A percentile compares a stretch with the other conserved stretches of the same genome.
phyloP scores from a whole-genome alignment of 2,113 vertebrate genomes.

The Prinia subflava region DNA sequence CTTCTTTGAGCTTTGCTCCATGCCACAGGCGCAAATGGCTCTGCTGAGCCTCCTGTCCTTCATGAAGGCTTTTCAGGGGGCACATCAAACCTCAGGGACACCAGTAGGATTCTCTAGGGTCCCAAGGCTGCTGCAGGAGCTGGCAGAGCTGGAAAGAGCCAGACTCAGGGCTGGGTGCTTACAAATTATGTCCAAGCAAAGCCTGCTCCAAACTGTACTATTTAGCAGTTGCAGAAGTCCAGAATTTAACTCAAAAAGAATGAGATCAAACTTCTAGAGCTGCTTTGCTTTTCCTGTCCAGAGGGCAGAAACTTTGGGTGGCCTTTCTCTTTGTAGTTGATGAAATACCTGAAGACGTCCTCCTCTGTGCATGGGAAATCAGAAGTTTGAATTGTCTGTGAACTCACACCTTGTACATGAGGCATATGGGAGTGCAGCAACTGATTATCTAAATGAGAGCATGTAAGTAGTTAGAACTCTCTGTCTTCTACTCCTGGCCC shows the following conservation, averaged over 20 bases:
- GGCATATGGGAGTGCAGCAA: background rate
- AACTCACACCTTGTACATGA: background rate
- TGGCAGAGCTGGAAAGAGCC: background rate
- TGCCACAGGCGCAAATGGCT: background rate
- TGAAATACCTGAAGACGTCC: background rate
- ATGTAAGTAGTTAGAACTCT: background rate
- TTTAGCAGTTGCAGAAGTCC: background rate
- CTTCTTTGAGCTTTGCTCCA: background rate
- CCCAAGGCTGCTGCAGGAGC: background rate
- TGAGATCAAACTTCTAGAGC: background rate
- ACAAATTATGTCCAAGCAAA: background rate
- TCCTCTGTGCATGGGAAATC: background rate
- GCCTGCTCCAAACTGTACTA: background rate
- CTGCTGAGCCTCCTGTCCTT: background rate
- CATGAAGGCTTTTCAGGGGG: background rate
- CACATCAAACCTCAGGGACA: background rate
- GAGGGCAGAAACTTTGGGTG: background rate
- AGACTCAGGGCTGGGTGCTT: background rate
- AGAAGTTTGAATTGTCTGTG: background rate
- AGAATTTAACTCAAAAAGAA: background rate
- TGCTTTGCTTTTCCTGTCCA: background rate
- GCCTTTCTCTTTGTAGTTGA: background rate
- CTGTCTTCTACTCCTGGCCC: background rate
- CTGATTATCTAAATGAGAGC: background rate
- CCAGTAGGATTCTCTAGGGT: background rate